Evolutionary conservation across 2,888 invertebrate species (phyloP).

Genomic region (Pseudococcus jackbeardsleyi): DNA sequence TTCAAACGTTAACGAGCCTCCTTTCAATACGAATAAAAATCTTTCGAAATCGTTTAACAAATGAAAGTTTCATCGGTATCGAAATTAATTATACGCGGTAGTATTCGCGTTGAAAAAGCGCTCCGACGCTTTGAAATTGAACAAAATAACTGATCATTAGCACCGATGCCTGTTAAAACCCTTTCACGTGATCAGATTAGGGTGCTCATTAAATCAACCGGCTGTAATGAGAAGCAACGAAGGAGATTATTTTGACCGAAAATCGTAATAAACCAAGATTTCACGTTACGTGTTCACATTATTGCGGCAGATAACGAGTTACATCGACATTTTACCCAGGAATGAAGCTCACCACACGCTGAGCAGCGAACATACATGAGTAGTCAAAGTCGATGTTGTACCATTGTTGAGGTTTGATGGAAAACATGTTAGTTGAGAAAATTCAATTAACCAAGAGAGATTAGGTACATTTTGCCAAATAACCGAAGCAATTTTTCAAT

Average conservation of each 20-base stretch:
- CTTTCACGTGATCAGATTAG: constrained; percentile 22
- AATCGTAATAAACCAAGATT: constrained; percentile 16
- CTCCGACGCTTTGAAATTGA: background rate
- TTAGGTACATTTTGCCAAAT: background rate
- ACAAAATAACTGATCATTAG: constrained; percentile 22
- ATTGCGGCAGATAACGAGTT: background rate
- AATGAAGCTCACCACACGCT: background rate
- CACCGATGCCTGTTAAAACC: constrained; percentile 1
- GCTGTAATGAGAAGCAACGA: constrained; percentile 7
- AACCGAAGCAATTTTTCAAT: background rate
- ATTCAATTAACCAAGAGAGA: background rate
- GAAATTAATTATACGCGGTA: constrained; percentile 22
- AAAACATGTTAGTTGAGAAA: background rate
- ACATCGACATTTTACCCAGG: background rate
- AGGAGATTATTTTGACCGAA: constrained; percentile 14
- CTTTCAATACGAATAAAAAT: constrained; percentile 17
- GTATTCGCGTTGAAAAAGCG: background rate
- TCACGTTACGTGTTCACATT: background rate
- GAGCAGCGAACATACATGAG: background rate
- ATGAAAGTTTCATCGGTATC: constrained; percentile 22
- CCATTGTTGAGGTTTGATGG: background rate
- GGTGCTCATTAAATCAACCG: constrained; percentile 12
- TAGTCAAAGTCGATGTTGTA: background rate
- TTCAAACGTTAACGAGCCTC: constrained; percentile 12
- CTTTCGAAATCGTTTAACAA: constrained; percentile 4